These are phyloP conservation scores for Microchirus variegatus DNA, from an alignment of 2,797 vertebrate genomes.

Conservation along the genomic window DNA sequence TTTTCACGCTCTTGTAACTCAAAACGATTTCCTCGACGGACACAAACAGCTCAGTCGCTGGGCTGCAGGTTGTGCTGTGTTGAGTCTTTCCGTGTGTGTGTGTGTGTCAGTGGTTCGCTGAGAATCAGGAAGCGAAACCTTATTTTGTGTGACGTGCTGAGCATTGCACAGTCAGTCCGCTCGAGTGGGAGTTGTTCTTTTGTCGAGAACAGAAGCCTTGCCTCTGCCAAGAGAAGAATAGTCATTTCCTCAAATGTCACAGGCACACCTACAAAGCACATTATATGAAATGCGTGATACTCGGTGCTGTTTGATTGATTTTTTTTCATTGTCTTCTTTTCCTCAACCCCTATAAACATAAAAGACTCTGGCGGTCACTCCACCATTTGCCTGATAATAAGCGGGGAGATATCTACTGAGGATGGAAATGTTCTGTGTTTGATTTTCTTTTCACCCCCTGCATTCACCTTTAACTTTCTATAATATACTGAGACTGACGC, in stretches of 20 bases:
- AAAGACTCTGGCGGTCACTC: conserved; percentile 27
- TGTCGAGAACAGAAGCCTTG: conserved; percentile 39
- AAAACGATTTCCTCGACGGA: too few species aligned
- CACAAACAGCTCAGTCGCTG: conserved; percentile 17
- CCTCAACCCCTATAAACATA: conserved; percentile 28
- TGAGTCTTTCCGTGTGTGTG: conserved; percentile 47
- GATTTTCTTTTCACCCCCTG: conserved; percentile 23
- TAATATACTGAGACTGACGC: conserved; percentile 34
- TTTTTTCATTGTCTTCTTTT: conserved; percentile 26
- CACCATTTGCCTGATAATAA: conserved; percentile 50
- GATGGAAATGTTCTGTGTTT: conserved; percentile 44
- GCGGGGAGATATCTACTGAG: conserved; percentile 30
- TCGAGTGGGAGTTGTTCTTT: conserved; percentile 44
- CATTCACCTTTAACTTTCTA: conserved; percentile 35
- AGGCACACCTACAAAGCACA: conserved; percentile 13
- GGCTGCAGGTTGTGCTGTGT: conserved; percentile 14
- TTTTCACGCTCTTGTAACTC: conserved; percentile 22
- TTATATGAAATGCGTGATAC: conserved; percentile 35
- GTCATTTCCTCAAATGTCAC: conserved; percentile 63
- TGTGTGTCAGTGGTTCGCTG: conserved; percentile 48
- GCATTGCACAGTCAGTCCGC: conserved; percentile 47
- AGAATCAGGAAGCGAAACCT: conserved; percentile 69
- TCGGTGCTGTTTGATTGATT: conserved; percentile 25
- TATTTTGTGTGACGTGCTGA: conserved; percentile 52
- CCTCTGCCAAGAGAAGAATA: conserved; percentile 38